phyloP scores from a whole-genome alignment of 2,888 invertebrate genomes.

The Alloplasta piceator region DNA sequence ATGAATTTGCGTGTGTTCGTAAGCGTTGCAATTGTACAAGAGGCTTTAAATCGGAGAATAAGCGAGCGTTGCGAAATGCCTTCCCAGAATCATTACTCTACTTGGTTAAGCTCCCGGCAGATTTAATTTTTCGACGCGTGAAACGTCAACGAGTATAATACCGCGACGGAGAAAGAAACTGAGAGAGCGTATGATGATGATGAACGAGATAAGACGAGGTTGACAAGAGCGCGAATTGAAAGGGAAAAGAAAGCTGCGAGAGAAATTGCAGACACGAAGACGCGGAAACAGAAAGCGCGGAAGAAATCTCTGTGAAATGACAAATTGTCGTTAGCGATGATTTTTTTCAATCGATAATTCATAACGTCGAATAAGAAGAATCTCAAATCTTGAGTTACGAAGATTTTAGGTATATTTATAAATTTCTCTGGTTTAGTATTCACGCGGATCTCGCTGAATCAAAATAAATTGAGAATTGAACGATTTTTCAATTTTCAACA shows the following conservation, averaged over 20 bases:
- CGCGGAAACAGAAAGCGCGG: conserved; percentile 33
- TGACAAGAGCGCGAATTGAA: conserved; percentile 38
- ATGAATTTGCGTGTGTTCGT: background rate
- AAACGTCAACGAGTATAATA: conserved; percentile 52
- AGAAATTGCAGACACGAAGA: conserved; percentile 35
- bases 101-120: conserved; percentile 44
- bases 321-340: no score
- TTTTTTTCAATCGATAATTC: no score
- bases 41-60: conserved; percentile 37
- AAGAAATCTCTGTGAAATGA: background rate
- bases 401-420: no score
- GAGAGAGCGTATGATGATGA: conserved; percentile 42
- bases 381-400: no score
- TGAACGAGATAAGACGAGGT: conserved; percentile 66
- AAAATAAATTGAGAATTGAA: no score
- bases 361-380: no score
- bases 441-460: no score
- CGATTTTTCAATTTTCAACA: no score
- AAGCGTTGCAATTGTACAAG: conserved; percentile 9
- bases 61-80: conserved; percentile 53
- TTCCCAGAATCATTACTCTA: conserved; percentile 63
- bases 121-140: conserved; percentile 66
- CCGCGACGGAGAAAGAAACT: conserved; percentile 12
- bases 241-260: conserved; percentile 2
- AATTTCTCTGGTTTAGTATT: no score